Evolutionary conservation across 2,888 invertebrate genomes (phyloP).

Genomic region (Schizaphis graminum): DNA sequence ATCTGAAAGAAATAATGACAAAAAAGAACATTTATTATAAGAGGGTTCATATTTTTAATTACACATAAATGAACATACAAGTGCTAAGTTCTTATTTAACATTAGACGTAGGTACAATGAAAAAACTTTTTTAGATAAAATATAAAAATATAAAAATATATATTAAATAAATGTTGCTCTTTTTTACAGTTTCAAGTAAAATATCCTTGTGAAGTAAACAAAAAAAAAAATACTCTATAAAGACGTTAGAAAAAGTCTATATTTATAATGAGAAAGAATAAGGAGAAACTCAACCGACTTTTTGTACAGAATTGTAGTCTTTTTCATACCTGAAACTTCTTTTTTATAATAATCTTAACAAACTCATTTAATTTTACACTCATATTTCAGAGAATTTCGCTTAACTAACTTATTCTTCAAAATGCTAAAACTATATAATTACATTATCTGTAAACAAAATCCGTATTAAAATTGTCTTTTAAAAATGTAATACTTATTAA

Average conservation of each 20-base stretch:
- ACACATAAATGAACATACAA: not conserved
- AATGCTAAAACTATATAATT: conserved; percentile 22
- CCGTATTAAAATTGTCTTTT: not conserved
- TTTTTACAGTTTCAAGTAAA: conserved; percentile 18
- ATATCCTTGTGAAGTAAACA: conserved; percentile 9
- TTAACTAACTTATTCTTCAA: conserved; percentile 40
- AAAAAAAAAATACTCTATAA: conserved; percentile 11
- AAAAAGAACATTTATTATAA: conserved; percentile 24
- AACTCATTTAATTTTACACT: conserved; percentile 35
- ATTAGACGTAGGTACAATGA: not conserved
- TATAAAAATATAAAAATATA: not conserved
- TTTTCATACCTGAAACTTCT: conserved; percentile 17
- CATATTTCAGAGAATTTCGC: not conserved
- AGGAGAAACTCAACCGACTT: not conserved
- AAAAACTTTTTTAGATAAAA: not conserved
- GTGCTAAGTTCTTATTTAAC: not conserved
- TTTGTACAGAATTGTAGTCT: not conserved
- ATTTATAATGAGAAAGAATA: conserved; percentile 25
- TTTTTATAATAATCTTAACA: conserved; percentile 14
- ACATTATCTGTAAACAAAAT: not conserved
- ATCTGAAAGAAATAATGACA: conserved; percentile 1
- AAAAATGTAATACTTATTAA: not conserved
- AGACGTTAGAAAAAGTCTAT: conserved; percentile 1
- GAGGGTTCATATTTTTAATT: conserved; percentile 1
- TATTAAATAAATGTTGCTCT: not conserved